These are phyloP conservation scores for Synergus japonicus DNA, from an alignment of 2,888 invertebrate species.

Conservation along the genomic window DNA sequence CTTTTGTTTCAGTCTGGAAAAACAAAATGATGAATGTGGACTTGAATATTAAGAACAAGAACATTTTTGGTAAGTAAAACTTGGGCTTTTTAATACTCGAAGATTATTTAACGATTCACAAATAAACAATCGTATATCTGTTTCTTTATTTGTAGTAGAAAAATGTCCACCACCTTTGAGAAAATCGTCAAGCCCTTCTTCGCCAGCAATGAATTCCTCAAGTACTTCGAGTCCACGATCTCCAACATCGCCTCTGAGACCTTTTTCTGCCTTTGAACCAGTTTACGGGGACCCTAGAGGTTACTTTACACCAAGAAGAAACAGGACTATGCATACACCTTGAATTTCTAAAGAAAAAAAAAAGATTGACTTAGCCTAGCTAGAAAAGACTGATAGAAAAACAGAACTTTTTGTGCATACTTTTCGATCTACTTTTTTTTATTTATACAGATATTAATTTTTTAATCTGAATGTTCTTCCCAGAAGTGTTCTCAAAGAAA, in stretches of 20 bases:
- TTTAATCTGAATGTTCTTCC: background rate
- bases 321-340: slow-evolving; percentile 58
- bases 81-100: slow-evolving; percentile 21
- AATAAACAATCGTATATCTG: background rate
- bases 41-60: slow-evolving; percentile 69
- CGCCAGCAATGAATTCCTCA: slow-evolving; percentile 60
- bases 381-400: slow-evolving; percentile 30
- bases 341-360: slow-evolving; percentile 2
- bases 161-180: slow-evolving; percentile 71
- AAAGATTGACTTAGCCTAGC: slow-evolving; percentile 32
- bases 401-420: background rate
- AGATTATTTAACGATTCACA: background rate
- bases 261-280: slow-evolving; percentile 71
- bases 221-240: slow-evolving; percentile 65
- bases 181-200: slow-evolving; percentile 60
- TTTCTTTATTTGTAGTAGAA: slow-evolving; percentile 63
- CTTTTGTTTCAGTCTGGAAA: slow-evolving; percentile 69
- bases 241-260: slow-evolving; percentile 67
- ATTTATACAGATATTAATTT: background rate
- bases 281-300: slow-evolving; percentile 71
- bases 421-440: slow-evolving; percentile 14
- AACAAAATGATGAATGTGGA: slow-evolving; percentile 70
- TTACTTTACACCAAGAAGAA: slow-evolving; percentile 67
- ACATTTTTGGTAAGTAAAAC: slow-evolving; percentile 68
- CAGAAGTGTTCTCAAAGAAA: background rate